These are phyloP conservation scores for Macaria liturata DNA, from an alignment of 2,888 invertebrate genomes.

Conservation along the genomic window DNA sequence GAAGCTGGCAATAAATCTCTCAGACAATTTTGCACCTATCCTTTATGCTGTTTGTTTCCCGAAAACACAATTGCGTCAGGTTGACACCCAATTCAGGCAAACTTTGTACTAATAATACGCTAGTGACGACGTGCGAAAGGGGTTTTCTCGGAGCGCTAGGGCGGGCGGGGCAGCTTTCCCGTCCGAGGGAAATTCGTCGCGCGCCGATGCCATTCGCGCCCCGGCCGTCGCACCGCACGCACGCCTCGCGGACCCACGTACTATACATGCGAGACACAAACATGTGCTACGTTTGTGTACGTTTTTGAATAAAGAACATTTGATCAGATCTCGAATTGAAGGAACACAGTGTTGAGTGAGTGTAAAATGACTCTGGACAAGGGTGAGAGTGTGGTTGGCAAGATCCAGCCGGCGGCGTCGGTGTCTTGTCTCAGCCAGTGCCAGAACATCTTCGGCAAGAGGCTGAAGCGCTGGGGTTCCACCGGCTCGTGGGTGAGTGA, in stretches of 20 bases:
- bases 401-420: constrained; percentile 77
- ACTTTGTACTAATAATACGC: constrained; percentile 47
- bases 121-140: constrained; percentile 51
- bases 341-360: constrained; percentile 38
- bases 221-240: constrained; percentile 54
- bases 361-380: constrained; percentile 78
- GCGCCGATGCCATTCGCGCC: constrained; percentile 53
- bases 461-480: constrained; percentile 88
- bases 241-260: constrained; percentile 44
- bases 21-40: constrained; percentile 2
- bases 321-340: constrained; percentile 1
- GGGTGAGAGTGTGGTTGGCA: constrained; percentile 73
- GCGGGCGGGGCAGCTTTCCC: constrained; percentile 69
- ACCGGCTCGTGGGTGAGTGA: constrained; percentile 88
- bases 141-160: constrained; percentile 55
- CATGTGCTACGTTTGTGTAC: constrained; percentile 26
- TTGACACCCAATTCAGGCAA: constrained; percentile 37
- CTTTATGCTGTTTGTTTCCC: constrained; percentile 10
- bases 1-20: constrained; percentile 7
- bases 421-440: constrained; percentile 81
- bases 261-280: constrained; percentile 16
- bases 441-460: constrained; percentile 86
- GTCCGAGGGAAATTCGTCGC: constrained; percentile 42
- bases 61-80: constrained; percentile 36
- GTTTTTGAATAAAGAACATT: constrained; percentile 5